Evolutionary conservation across 2,888 invertebrate species (phyloP), one percentile per base, ranked within the genome.

Genomic region (Drosophila mettleri): DNA sequence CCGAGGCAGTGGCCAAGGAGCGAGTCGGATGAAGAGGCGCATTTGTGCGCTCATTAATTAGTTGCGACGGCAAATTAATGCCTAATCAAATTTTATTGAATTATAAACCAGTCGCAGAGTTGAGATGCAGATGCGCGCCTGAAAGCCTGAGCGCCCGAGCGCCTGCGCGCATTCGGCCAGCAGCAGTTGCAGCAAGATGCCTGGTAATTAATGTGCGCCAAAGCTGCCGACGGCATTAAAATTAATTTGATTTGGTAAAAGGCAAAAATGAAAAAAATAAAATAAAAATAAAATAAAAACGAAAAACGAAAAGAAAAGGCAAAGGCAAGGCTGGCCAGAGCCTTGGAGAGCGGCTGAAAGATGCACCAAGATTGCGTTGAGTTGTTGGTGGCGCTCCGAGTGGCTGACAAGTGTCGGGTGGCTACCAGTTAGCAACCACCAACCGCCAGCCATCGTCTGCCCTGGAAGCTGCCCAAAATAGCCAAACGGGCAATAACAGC

Each of bases 81-180:
- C 82, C 82, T 74, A 89, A 80, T 85, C 82, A 88, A 85, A 84
- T 88, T 88, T 88, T 88, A 85, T 85, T 88, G 85, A 87, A 80
- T 85, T 87, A 85, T 84, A 84, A 88, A 83, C 88, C 88, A 88
- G 72, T 85, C 88, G 84, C 74, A 8, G 16, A n/a, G 31, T 14
- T 16, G 49, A 31, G 29, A 20, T 49, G 43, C 43, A 54, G 57
- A 41, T 38, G 49, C 4, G 27, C 10, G 43, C 24, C n/a, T n/a
- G n/a, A n/a, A n/a, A n/a, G n/a, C n/a, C n/a, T n/a, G n/a, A n/a
- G n/a, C n/a, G n/a, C n/a, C n/a, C n/a, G n/a, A n/a, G 27, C 10
- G 43, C 24, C 22, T 54, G 33, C 1, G 33, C 31, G 33, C 31
- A 1, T 9, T 14, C 34, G 22, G 24, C 24, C 49, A 34, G 58